Percentiles rank a stretch among this genome's conserved stretches.
phyloP scores from a whole-genome alignment of 2,797 vertebrate species.

The Amphiprion clarkii region DNA sequence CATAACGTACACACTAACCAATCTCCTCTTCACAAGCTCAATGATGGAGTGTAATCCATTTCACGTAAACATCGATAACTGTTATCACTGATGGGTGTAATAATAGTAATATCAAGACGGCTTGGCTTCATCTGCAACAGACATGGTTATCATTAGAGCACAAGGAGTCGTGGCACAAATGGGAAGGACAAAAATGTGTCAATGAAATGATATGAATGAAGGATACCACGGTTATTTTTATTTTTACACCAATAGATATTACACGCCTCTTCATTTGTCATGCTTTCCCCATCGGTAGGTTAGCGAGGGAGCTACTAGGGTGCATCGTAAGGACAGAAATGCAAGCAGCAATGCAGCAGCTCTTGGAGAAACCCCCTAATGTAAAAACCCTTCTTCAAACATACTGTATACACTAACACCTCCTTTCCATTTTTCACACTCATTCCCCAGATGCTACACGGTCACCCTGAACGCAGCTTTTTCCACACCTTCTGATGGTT shows the following conservation, averaged over 20 bases:
- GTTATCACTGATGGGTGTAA: conserved; percentile 34
- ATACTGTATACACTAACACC: neutral
- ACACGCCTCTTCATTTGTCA: neutral
- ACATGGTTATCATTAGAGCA: conserved; percentile 27
- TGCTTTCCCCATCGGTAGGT: neutral
- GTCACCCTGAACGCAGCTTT: conserved; percentile 46
- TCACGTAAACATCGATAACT: conserved; percentile 31
- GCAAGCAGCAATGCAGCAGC: neutral
- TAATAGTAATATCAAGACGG: conserved; percentile 38
- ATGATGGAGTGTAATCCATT: conserved; percentile 20
- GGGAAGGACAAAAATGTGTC: conserved; percentile 2
- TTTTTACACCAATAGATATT: neutral
- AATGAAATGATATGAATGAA: conserved; percentile 6
- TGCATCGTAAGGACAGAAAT: neutral
- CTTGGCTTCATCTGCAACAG: conserved; percentile 10
- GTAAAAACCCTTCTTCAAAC: neutral
- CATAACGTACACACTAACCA: neutral
- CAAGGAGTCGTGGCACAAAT: conserved; percentile 4
- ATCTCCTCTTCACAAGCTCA: conserved; percentile 9
- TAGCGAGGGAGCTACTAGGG: neutral
- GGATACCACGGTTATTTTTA: neutral
- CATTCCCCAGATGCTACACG: neutral
- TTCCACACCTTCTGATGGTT: conserved; percentile 19
- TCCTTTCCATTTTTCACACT: conserved; percentile 34
- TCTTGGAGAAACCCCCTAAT: neutral